Evolutionary conservation across 2,113 vertebrate species (phyloP), one percentile per base, ranked within the genome.

Genomic region (Atherinomorus stipes): DNA sequence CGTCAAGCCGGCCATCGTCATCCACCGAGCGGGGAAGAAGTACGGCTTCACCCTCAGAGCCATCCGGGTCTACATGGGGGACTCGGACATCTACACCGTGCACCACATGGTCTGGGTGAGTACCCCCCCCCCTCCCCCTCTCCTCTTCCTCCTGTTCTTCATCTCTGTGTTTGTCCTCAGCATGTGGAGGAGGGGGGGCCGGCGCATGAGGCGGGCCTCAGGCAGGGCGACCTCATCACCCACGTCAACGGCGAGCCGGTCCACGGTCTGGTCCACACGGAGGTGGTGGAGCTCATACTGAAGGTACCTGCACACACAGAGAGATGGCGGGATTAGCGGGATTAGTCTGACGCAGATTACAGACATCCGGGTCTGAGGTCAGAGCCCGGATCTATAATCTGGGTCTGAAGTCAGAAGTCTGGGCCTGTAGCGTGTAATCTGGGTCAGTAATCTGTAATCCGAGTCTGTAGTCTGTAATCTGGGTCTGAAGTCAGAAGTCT

Each of bases 21-120:
- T 99, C 89, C 96, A 98, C 90, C 86, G 96, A 75, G 95, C 95
- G 19, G 97, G 97, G 11, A 99, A 99, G 93, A 99, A 99, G 91
- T 99, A 99, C 1, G 98, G 98, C 85, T 99, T 99, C 92, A 99
- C 98, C 25, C 94, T 99, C 67, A 89, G 97, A 1, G 98, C 98
- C 83, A 99, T 99, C 90, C 94, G 97, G 0, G 98, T 99, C 72
- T 99, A 99, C 91, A 97, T 99, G 97, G 98, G 98, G 6, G 97
- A 99, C 92, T 94, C 94, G 0, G 96, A 99, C 64, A 92, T 99
- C 94, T 99, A 98, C 93, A 96, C 96, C 2, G 97, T 99, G 16
- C 97, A 99, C 76, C 98, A 99, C 91, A 96, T 99, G 95, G 97
- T 99, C 87, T 99, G 97, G 98, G 98, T 99, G 94, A 94, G 94